These are phyloP conservation scores for Amblyraja radiata DNA, from an alignment of 2,797 vertebrate genomes.

Conservation along the genomic window DNA sequence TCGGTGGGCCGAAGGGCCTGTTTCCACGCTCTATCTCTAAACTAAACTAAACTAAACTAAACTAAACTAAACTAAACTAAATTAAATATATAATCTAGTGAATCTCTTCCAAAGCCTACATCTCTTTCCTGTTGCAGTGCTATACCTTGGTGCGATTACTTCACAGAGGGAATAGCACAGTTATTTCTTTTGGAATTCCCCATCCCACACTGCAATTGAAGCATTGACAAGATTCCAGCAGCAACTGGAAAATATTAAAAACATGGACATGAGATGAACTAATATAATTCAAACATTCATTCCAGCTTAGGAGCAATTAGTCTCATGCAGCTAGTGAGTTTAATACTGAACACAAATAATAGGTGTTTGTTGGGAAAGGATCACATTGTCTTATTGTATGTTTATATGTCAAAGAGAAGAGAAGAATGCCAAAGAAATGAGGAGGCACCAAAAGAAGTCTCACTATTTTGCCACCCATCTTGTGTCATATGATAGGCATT, in stretches of 20 bases:
- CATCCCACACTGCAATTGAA: not conserved
- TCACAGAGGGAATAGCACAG: not conserved
- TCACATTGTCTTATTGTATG: not conserved
- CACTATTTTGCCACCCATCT: not conserved
- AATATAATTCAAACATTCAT: not conserved
- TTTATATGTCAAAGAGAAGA: not conserved
- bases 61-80: too few relatives aligned
- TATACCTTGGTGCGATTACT: not conserved
- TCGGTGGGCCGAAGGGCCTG: too few relatives aligned
- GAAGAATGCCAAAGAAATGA: not conserved
- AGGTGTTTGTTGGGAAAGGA: not conserved
- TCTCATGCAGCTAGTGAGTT: not conserved
- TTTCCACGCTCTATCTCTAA: too few relatives aligned
- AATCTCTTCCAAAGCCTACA: not conserved
- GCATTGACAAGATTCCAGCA: not conserved
- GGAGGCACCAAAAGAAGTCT: not conserved
- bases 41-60: too few relatives aligned
- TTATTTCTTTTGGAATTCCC: not conserved
- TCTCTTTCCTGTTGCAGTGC: not conserved
- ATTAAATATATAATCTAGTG: not conserved
- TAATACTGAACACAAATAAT: not conserved
- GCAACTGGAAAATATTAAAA: not conserved
- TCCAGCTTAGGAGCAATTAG: not conserved
- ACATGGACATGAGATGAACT: not conserved
- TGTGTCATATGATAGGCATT: not conserved